Evolutionary conservation across 2,888 invertebrate genomes (phyloP).

Genomic region (Lithophane leautieri): DNA sequence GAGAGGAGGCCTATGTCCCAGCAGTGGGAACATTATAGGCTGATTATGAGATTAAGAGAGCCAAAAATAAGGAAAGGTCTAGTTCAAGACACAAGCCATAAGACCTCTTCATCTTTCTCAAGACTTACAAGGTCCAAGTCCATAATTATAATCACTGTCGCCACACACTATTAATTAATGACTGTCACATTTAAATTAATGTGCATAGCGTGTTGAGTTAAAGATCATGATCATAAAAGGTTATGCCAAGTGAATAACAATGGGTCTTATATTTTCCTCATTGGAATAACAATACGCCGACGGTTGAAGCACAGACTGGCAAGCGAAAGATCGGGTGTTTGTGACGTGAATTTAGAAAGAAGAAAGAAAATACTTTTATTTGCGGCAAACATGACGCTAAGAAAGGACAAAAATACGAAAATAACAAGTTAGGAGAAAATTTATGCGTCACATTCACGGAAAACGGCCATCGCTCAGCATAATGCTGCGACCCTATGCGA

Average conservation of each 20-base stretch:
- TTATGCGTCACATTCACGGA: no score
- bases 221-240: slow-evolving; percentile 22
- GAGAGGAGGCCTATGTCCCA: no score
- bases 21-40: no score
- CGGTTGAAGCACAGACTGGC: background rate
- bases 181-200: background rate
- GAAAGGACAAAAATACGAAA: no score
- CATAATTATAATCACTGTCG: background rate
- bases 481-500: no score
- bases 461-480: no score
- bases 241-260: background rate
- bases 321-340: background rate
- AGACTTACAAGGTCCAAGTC: background rate
- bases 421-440: no score
- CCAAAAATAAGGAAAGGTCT: background rate
- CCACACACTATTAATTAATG: background rate
- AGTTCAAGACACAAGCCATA: no score
- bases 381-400: no score
- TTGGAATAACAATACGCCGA: background rate
- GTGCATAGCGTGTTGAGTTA: slow-evolving; percentile 12
- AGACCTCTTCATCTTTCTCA: background rate
- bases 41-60: no score
- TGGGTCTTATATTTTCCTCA: slow-evolving; percentile 6
- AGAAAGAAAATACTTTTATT: no score
- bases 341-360: no score